Conservation (phyloP, 2,113 vertebrate species). For the Formicarius rufipectus region DNA sequence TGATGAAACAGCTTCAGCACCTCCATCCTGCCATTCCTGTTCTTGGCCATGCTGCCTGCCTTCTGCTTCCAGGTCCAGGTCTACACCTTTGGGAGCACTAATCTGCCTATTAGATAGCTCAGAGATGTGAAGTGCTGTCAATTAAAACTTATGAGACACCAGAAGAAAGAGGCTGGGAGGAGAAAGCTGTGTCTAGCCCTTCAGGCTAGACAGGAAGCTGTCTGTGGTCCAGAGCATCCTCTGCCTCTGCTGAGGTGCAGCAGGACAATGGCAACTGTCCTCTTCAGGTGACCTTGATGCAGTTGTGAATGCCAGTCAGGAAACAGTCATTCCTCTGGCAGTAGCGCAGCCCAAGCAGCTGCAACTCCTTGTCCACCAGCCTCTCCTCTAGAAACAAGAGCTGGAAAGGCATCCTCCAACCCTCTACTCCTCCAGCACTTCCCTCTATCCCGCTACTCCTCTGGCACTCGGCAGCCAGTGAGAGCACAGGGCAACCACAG, state of each 20-base stretch:
- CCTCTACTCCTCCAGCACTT: background rate
- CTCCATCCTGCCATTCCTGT: background rate
- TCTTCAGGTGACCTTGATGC: background rate
- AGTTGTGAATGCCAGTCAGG: background rate
- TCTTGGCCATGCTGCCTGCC: background rate
- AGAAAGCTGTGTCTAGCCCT: background rate
- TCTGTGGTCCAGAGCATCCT: background rate
- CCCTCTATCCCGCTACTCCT: background rate
- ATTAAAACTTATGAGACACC: background rate
- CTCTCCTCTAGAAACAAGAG: background rate
- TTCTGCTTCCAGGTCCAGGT: background rate
- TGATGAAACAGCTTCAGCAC: rapidly evolving
- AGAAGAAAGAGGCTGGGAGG: background rate
- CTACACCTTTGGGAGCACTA: background rate
- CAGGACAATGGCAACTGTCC: background rate
- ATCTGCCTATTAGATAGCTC: background rate
- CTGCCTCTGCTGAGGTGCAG: background rate
- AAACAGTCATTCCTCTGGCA: background rate
- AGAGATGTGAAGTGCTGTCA: background rate
- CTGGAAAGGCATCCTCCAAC: background rate
- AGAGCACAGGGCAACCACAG: background rate
- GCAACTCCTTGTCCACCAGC: background rate
- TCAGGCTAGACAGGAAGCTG: background rate
- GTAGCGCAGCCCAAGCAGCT: background rate
- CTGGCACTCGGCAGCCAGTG: background rate